Base-by-base conservation (phyloP, 2,113 vertebrate species). In the Ptilonorhynchus violaceus region DNA sequence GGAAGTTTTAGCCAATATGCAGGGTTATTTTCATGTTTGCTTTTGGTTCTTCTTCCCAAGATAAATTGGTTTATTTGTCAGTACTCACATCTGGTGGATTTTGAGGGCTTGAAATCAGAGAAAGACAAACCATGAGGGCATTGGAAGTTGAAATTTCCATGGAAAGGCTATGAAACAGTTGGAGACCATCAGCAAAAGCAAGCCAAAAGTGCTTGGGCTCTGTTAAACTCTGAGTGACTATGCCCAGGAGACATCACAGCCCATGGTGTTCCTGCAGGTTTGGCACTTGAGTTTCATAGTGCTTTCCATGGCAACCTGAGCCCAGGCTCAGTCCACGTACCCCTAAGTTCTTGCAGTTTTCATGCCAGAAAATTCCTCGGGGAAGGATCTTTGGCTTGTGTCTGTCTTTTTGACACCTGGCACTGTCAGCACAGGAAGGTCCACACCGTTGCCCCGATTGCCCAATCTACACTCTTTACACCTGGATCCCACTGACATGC, bases 121-220 rank as follows among this genome's bases (percentile, higher is more conserved):
- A 62, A 76, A 77, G 35, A 60, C 47, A 86, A 92, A 66, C 46
- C 1, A 1, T 22, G 49, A 80, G 63, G 53, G n/a, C 31, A 25
- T 1, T 91, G 41, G 46, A 77, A 86, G 37, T 27, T 69, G 46
- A 89, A 73, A 41, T 80, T 74, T 20, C 15, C 9, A 1, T 37
- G 63, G 42, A 77, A 84, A 76, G 24, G 55, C 21, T 81, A 17
- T 0, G 0, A 30, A 41, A 11, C 31, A 41, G 22, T 49, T 44
- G 35, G n/a, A 31, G 19, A 15, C 15, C 24, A 21, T 83, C 16
- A 85, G 13, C 39, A 68, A 33, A 72, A 89, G 23, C 7, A 63
- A 55, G 21, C 35, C 25, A 8, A 31, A 30, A 79, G 18, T 2
- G 0, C 41, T 56, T 0, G 0, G 58, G 23, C 27, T 72, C 0